Base-by-base conservation (phyloP, 2,888 invertebrate species). In the Desoria tigrina region DNA sequence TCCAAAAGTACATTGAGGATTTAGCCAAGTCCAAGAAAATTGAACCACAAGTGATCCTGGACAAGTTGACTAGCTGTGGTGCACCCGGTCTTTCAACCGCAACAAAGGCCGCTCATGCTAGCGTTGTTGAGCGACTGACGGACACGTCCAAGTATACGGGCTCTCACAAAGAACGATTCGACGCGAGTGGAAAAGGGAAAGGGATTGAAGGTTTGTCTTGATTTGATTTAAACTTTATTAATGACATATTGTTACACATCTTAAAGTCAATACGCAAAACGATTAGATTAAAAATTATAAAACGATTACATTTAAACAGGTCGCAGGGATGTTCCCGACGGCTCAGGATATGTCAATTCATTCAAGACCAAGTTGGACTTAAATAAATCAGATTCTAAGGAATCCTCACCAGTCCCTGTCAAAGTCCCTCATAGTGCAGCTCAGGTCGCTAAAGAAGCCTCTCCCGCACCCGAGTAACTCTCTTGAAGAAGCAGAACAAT, bases 1-100 rank as follows among this genome's bases (percentile, higher is more conserved):
- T 92, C 79, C 88, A 88, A 78, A 88, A 90, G 78, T 94, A 90
- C 80, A 82, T 94, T 57, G 93, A 92, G 0, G 93, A 92, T 74
- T 81, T 94, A 75, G 89, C 92, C 16, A 92, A 90, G 78, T 88
- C 86, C 77, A 93, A 90, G 82, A 92, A 92, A 78, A 80, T 91
- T 1, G 91, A 92, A 68, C 77, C 89, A 0, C 84, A 86, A 0
- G 90, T 91, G 69, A 88, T 93, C 65, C 90, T 90, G 79, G 85
- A 83, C 75, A 94, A 93, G 80, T 82, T 94, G 81, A 86, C 88
- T 0, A 84, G 83, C 65, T 92, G 91, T 79, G 93, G 94, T 51
- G 50, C 71, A 42, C 71, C 71, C 1, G 65, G 71, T 42, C 65
- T 69, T 65, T 67, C 67, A 23, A 67, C 69, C 42, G 74, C 75